Percentiles rank a stretch among this genome's conserved stretches.
Evolutionary conservation across 2,113 vertebrate genomes (phyloP).

Genomic region (Daubentonia madagascariensis): DNA sequence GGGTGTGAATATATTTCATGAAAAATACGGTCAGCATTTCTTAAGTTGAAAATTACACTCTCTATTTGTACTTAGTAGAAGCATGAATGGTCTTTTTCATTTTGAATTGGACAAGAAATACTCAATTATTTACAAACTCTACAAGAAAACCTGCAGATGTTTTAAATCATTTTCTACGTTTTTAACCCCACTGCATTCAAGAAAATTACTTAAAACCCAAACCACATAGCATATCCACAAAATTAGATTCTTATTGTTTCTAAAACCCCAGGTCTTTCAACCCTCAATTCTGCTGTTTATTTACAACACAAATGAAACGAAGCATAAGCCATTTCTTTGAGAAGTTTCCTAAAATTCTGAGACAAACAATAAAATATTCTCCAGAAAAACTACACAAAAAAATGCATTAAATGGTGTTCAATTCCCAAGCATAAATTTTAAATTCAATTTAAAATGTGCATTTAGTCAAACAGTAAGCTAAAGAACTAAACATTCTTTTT

Average conservation of each 20-base stretch:
- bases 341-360: slow-evolving; percentile 50
- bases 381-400: slow-evolving; percentile 16
- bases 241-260: slow-evolving; percentile 45
- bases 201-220: slow-evolving; percentile 53
- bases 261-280: slow-evolving; percentile 31
- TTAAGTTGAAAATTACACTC: slow-evolving; percentile 31
- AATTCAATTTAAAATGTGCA: slow-evolving; percentile 70
- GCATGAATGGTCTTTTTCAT: slow-evolving; percentile 26
- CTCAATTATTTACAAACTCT: slow-evolving; percentile 43
- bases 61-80: slow-evolving; percentile 14
- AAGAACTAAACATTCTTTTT: slow-evolving; percentile 80
- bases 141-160: slow-evolving; percentile 39
- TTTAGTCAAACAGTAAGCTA: slow-evolving; percentile 68
- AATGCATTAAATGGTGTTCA: slow-evolving; percentile 39
- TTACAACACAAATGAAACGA: slow-evolving; percentile 38
- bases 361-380: slow-evolving; percentile 34
- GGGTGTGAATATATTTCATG: slow-evolving; percentile 3
- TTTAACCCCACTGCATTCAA: slow-evolving; percentile 44
- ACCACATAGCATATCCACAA: slow-evolving; percentile 18
- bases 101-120: slow-evolving; percentile 50
- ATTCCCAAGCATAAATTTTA: slow-evolving; percentile 58
- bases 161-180: slow-evolving; percentile 52
- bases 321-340: slow-evolving; percentile 41
- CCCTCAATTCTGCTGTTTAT: slow-evolving; percentile 44
- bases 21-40: slow-evolving; percentile 15